Percentiles rank a stretch among this genome's conserved stretches.
phyloP scores from a whole-genome alignment of 2,797 vertebrate genomes.

The Syncerus caffer region DNA sequence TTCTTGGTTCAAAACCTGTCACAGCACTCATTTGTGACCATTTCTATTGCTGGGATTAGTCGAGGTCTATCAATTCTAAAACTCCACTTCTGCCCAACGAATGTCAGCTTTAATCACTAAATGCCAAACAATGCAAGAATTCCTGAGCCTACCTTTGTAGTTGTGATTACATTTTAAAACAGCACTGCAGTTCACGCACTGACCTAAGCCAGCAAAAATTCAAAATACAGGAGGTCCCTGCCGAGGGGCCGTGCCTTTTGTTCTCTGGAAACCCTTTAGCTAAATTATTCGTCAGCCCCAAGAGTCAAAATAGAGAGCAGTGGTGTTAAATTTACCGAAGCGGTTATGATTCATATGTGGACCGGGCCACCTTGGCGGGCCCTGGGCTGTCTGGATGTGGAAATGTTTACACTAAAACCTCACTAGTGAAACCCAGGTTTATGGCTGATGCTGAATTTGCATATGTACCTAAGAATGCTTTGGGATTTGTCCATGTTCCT shows the following conservation, averaged over 20 bases:
- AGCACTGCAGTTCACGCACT: constrained; percentile 46
- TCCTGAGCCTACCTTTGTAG: constrained; percentile 59
- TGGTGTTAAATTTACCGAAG: background rate
- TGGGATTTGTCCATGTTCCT: background rate
- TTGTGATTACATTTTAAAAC: constrained; percentile 59
- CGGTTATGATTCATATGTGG: background rate
- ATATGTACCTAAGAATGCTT: background rate
- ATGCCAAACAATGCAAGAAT: constrained; percentile 60
- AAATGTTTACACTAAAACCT: background rate
- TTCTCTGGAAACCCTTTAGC: constrained; percentile 32
- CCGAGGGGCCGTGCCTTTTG: constrained; percentile 26
- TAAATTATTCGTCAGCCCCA: background rate
- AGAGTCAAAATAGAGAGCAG: constrained; percentile 20
- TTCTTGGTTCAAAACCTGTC: constrained; percentile 75
- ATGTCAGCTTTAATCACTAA: constrained; percentile 70
- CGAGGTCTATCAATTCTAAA: constrained; percentile 67
- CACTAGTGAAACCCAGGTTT: background rate
- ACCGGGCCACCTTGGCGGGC: background rate
- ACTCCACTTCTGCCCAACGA: constrained; percentile 49
- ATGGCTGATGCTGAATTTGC: background rate
- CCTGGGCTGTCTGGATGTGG: background rate
- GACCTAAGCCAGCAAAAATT: constrained; percentile 65
- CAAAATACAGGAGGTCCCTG: constrained; percentile 58
- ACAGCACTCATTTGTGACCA: constrained; percentile 63
- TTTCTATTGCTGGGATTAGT: constrained; percentile 79